phyloP scores from a whole-genome alignment of 2,888 invertebrate genomes.

The Pimpla rufipes region DNA sequence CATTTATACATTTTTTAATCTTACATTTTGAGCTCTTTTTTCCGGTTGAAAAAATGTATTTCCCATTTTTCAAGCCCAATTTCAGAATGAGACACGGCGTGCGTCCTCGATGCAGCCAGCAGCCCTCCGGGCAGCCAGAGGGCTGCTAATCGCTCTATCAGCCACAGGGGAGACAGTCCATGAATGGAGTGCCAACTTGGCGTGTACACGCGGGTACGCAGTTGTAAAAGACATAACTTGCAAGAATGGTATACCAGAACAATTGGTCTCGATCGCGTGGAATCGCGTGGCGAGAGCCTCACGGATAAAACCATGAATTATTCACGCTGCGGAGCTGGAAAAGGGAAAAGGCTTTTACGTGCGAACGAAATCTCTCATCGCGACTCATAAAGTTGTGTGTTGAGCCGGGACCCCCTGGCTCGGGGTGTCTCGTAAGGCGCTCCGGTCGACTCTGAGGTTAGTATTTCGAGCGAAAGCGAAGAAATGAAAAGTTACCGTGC shows the following conservation, averaged over 20 bases:
- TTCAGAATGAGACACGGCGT: background rate
- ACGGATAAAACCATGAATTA: conserved; percentile 36
- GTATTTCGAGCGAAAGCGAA: conserved; percentile 66
- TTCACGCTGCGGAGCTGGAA: conserved; percentile 34
- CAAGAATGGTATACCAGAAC: conserved; percentile 26
- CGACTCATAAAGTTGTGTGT: conserved; percentile 39
- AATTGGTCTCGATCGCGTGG: conserved; percentile 39
- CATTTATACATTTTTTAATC: too few relatives aligned
- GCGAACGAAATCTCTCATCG: conserved; percentile 35
- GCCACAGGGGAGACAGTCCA: background rate
- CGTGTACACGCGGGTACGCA: background rate
- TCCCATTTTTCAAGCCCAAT: background rate
- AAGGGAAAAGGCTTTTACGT: conserved; percentile 25
- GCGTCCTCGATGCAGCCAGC: background rate
- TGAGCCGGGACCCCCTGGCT: background rate
- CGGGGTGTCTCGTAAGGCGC: conserved; percentile 34
- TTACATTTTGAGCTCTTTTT: too few relatives aligned
- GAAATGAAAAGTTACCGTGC: conserved; percentile 44
- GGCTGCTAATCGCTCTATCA: conserved; percentile 37
- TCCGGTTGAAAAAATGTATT: background rate
- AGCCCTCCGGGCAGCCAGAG: too few relatives aligned
- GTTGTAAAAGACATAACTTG: conserved; percentile 48
- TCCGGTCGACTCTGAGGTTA: too few relatives aligned
- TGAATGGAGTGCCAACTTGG: conserved; percentile 24
- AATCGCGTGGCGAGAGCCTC: conserved; percentile 20